Evolutionary conservation across 1,140 invertebrate species (phyloP).

Genomic region (Diploscapter pachys): DNA sequence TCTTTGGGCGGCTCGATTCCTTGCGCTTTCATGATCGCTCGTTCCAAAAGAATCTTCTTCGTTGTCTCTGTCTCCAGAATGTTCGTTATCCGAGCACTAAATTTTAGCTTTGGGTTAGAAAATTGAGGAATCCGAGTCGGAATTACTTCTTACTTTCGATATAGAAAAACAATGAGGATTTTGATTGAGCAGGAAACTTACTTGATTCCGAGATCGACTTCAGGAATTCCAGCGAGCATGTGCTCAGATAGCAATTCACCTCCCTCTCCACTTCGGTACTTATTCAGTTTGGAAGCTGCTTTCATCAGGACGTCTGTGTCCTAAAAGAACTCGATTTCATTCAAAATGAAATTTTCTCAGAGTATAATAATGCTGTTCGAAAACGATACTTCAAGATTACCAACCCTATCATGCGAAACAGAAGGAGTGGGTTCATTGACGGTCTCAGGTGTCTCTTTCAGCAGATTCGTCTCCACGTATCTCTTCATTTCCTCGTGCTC

Average conservation of each 20-base stretch:
- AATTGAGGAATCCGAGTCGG: constrained; percentile 10
- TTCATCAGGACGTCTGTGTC: constrained; percentile 36
- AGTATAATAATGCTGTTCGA: not conserved
- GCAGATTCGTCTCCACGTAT: constrained; percentile 40
- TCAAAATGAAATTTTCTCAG: not conserved
- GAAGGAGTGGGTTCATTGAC: no score
- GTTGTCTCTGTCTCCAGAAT: constrained; percentile 56
- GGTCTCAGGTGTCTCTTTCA: no score
- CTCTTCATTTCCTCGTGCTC: constrained; percentile 55
- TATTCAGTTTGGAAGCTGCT: constrained; percentile 49
- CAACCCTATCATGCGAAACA: not conserved
- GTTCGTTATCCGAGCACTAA: constrained; percentile 52
- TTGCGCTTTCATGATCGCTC: not conserved
- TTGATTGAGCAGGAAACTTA: constrained; percentile 56
- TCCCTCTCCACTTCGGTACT: constrained; percentile 68
- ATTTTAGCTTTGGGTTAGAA: constrained; percentile 29
- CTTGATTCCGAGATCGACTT: constrained; percentile 97
- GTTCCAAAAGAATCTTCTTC: constrained; percentile 37
- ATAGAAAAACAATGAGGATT: constrained; percentile 25
- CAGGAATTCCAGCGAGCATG: constrained; percentile 99
- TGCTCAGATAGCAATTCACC: constrained; percentile 99
- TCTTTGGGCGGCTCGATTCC: no score
- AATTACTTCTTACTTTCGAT: constrained; percentile 7
- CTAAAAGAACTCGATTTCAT: not conserved
- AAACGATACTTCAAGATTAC: not conserved